Conservation (phyloP, 2,113 vertebrate species). For the Paracanthobrama guichenoti region DNA sequence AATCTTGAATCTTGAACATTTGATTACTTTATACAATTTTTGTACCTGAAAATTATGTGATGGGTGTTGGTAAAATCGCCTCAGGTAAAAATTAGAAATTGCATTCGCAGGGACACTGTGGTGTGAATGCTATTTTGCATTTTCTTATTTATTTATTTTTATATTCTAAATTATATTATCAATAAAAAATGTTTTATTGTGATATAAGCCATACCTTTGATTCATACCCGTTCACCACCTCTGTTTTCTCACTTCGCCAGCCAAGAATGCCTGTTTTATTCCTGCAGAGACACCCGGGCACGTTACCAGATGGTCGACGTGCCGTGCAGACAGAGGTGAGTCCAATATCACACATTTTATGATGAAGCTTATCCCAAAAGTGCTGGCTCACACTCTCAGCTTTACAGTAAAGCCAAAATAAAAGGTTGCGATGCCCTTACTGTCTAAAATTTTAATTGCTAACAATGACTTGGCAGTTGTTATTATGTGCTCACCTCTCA, state of each 20-base stretch:
- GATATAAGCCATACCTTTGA: slow-evolving; percentile 82
- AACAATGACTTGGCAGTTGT: background rate
- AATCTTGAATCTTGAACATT: no score
- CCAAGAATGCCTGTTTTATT: slow-evolving; percentile 96
- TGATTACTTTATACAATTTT: no score
- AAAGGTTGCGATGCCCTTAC: background rate
- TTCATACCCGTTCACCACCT: slow-evolving; percentile 94
- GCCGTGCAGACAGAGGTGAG: slow-evolving; percentile 16
- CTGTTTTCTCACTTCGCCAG: slow-evolving; percentile 96
- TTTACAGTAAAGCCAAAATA: slow-evolving; percentile 15
- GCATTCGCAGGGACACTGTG: no score
- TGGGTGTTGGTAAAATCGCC: no score
- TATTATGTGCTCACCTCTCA: slow-evolving; percentile 82
- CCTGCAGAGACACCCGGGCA: slow-evolving; percentile 70
- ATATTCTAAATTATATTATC: background rate
- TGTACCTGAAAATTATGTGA: no score
- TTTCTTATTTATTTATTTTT: background rate
- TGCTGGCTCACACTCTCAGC: slow-evolving; percentile 12
- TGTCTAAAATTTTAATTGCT: background rate
- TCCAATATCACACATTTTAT: slow-evolving; percentile 23
- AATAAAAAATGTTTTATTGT: background rate
- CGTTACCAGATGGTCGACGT: background rate
- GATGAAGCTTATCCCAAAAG: background rate
- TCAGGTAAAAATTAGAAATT: no score
- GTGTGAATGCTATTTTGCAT: background rate